These are phyloP conservation scores for Lymantria dispar DNA, from an alignment of 2,888 invertebrate genomes.

Conservation along the genomic window DNA sequence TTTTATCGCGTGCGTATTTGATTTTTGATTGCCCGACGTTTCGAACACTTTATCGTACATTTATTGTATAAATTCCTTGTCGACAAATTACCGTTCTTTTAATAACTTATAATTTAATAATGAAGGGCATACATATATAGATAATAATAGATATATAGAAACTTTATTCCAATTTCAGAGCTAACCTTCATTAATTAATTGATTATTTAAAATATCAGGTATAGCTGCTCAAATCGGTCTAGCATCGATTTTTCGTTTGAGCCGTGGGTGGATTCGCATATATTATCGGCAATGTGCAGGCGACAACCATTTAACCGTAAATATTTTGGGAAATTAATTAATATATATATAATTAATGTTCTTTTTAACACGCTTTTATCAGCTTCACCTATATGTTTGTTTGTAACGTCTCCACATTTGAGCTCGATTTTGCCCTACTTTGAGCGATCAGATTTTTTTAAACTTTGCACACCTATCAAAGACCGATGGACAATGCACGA, in stretches of 20 bases:
- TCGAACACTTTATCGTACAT: too few relatives aligned
- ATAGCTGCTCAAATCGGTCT: slow-evolving; percentile 69
- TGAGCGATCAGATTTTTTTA: too few relatives aligned
- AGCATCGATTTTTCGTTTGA: slow-evolving; percentile 68
- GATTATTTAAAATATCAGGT: slow-evolving; percentile 76
- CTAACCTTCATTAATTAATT: slow-evolving; percentile 76
- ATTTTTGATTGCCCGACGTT: too few relatives aligned
- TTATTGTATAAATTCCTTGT: too few relatives aligned
- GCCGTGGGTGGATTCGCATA: slow-evolving; percentile 59
- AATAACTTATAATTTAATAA: too few relatives aligned
- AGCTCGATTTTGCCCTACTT: too few relatives aligned
- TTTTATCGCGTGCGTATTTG: not conserved
- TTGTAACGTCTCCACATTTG: too few relatives aligned
- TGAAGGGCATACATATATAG: slow-evolving; percentile 19
- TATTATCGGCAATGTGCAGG: slow-evolving; percentile 61
- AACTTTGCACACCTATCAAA: too few relatives aligned
- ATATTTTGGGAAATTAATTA: slow-evolving; percentile 18
- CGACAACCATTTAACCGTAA: slow-evolving; percentile 48
- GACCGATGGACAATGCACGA: too few relatives aligned
- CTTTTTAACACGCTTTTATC: too few relatives aligned
- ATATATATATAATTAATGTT: slow-evolving; percentile 1
- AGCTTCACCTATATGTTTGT: too few relatives aligned
- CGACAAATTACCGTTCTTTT: too few relatives aligned
- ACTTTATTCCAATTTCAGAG: slow-evolving; percentile 21
- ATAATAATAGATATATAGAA: slow-evolving; percentile 36